These are phyloP conservation scores for Sebastes nivosus DNA, from an alignment of 2,797 vertebrate species.

Conservation along the genomic window DNA sequence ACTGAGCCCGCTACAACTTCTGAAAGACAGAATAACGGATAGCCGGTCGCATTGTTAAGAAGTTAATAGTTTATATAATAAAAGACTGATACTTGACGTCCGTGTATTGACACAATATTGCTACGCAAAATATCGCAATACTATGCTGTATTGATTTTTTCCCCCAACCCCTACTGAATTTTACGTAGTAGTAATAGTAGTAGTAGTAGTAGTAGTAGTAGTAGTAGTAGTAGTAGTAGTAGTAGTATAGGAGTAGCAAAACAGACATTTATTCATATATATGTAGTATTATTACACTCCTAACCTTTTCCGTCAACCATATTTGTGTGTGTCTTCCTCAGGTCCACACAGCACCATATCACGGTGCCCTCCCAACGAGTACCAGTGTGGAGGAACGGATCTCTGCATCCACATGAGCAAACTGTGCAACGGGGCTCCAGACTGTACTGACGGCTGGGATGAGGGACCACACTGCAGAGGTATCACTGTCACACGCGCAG, in stretches of 20 bases:
- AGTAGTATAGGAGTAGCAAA: neutral
- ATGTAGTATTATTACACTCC: neutral
- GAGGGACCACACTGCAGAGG: constrained; percentile 95
- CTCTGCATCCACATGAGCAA: constrained; percentile 93
- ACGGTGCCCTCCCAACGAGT: constrained; percentile 91
- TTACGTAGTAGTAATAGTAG: too few species aligned
- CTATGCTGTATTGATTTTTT: too few species aligned
- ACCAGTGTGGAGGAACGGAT: constrained; percentile 93
- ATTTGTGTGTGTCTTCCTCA: constrained; percentile 65
- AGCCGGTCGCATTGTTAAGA: too few species aligned
- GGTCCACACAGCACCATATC: constrained; percentile 92
- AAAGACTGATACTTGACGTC: too few species aligned
- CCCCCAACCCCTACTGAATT: too few species aligned
- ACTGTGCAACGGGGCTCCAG: constrained; percentile 89
- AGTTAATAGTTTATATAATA: too few species aligned
- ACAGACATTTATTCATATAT: neutral
- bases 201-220: too few species aligned
- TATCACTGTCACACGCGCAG: constrained; percentile 56
- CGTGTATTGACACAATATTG: rapidly evolving
- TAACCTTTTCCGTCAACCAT: neutral
- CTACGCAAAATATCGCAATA: too few species aligned
- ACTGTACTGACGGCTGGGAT: constrained; percentile 92
- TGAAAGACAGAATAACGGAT: too few species aligned
- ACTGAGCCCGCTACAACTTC: too few species aligned
- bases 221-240: too few species aligned